phyloP scores from a whole-genome alignment of 2,797 vertebrate genomes.

The Erpetoichthys calabaricus region DNA sequence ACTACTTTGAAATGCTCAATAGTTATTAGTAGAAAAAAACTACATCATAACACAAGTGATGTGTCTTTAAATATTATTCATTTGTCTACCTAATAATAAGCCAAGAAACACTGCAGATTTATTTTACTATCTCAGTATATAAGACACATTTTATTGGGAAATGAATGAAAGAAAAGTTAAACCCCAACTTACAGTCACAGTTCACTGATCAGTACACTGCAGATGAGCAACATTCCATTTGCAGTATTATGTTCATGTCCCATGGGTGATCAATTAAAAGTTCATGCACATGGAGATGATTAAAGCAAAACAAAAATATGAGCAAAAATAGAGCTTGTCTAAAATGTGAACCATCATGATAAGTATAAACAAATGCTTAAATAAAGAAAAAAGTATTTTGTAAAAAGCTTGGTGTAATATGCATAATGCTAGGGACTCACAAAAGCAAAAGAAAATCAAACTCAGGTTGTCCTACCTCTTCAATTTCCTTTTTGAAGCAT shows the following conservation, averaged over 20 bases:
- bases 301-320: conserved; percentile 2
- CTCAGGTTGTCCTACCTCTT: conserved; percentile 80
- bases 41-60: too few relatives aligned
- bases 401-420: too few relatives aligned
- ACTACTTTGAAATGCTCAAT: too few relatives aligned
- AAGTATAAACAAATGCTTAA: too few relatives aligned
- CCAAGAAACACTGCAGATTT: too few relatives aligned
- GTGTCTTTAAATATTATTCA: too few relatives aligned
- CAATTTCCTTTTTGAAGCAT: conserved; percentile 94
- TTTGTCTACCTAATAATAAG: too few relatives aligned
- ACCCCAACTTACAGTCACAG: background rate
- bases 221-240: background rate
- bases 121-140: too few relatives aligned
- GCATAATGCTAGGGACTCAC: conserved; percentile 4
- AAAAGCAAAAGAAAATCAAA: conserved; percentile 13
- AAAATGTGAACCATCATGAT: background rate
- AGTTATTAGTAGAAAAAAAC: too few relatives aligned
- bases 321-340: background rate
- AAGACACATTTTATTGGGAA: too few relatives aligned
- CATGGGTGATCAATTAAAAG: conserved; percentile 16
- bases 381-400: too few relatives aligned
- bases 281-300: conserved; percentile 1
- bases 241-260: conserved; percentile 6
- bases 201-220: conserved; percentile 7
- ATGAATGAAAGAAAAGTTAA: too few relatives aligned